These are phyloP conservation scores for Subanguina moxae DNA, from an alignment of 1,140 invertebrate species.

Conservation along the genomic window DNA sequence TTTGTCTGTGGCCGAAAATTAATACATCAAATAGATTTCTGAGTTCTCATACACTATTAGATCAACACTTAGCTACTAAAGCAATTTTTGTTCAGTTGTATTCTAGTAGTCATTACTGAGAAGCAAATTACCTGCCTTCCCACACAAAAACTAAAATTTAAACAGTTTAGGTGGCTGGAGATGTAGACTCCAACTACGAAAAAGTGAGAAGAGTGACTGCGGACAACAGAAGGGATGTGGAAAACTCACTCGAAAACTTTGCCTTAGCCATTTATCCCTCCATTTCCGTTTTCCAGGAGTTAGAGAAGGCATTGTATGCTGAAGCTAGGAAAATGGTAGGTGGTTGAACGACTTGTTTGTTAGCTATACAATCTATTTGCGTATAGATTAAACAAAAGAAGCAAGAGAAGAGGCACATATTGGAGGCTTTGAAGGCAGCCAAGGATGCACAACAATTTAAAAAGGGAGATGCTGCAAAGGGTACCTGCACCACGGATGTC, in stretches of 20 bases:
- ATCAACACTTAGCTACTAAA: too few species aligned
- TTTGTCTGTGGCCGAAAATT: too few species aligned
- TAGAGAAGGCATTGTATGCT: background rate
- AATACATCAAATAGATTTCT: too few species aligned
- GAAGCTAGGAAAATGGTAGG: background rate
- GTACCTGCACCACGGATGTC: background rate
- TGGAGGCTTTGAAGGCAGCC: background rate
- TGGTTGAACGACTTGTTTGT: background rate
- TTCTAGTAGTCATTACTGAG: too few species aligned
- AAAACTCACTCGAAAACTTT: slow-evolving; percentile 25
- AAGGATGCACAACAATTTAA: background rate
- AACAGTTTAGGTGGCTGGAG: slow-evolving; percentile 42
- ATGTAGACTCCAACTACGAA: slow-evolving; percentile 31
- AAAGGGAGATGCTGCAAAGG: background rate
- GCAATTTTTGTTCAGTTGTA: too few species aligned
- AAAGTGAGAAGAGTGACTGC: slow-evolving; percentile 26
- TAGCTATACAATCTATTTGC: background rate
- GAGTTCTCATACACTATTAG: too few species aligned
- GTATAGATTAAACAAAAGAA: background rate
- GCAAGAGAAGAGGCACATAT: background rate
- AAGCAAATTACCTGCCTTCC: too few species aligned
- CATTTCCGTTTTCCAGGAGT: slow-evolving; percentile 26
- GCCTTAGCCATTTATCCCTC: slow-evolving; percentile 19
- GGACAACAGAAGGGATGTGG: slow-evolving; percentile 26
- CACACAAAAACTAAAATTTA: too few species aligned